phyloP scores from a whole-genome alignment of 2,113 vertebrate species.

The Bubo scandiacus region DNA sequence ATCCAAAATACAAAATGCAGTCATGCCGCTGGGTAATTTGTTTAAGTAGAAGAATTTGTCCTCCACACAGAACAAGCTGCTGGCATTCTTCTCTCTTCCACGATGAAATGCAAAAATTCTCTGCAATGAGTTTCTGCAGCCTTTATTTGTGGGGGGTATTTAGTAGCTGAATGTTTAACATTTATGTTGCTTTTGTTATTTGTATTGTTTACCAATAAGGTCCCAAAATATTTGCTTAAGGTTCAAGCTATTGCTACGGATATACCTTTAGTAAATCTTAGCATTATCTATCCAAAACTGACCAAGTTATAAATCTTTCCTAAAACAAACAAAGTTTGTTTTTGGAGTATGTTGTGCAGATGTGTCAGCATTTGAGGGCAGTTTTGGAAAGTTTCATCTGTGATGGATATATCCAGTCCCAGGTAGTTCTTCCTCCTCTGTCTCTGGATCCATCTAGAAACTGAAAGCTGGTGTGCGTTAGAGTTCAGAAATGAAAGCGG shows the following conservation, averaged over 20 bases:
- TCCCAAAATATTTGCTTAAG: not conserved
- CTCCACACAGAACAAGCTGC: not conserved
- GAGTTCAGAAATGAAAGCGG: not conserved
- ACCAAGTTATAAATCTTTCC: not conserved
- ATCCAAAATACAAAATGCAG: not conserved
- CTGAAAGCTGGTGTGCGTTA: not conserved
- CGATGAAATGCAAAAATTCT: not conserved
- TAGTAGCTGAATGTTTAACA: not conserved
- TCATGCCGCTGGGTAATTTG: not conserved
- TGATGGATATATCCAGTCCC: not conserved
- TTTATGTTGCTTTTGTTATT: not conserved
- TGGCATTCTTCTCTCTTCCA: not conserved
- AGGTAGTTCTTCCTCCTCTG: not conserved
- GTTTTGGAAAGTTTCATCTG: not conserved
- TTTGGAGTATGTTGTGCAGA: not conserved
- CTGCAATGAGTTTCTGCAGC: not conserved
- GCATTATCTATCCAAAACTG: not conserved
- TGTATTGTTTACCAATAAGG: not conserved
- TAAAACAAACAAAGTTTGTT: not conserved
- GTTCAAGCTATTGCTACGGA: not conserved
- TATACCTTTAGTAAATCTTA: not conserved
- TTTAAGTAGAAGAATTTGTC: not conserved
- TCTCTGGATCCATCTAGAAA: not conserved
- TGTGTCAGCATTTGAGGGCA: not conserved
- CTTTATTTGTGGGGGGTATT: not conserved